phyloP scores from a whole-genome alignment of 2,113 vertebrate genomes.

The Australoheros scitulus region DNA sequence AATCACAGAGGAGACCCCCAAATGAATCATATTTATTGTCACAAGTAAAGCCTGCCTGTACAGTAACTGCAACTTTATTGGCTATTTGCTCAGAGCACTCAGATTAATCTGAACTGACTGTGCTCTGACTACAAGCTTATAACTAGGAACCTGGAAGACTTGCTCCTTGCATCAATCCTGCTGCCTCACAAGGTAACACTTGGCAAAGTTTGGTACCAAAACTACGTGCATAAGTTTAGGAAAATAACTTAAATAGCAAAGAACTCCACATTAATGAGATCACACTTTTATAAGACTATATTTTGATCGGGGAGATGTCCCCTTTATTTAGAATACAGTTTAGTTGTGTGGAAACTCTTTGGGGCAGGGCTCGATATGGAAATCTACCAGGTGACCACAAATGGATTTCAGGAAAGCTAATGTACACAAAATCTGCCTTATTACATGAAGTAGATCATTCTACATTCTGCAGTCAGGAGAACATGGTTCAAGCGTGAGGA shows the following conservation, averaged over 20 bases:
- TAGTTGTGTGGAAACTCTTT: not conserved
- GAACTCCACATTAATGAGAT: not conserved
- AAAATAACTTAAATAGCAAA: not conserved
- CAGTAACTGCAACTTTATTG: not conserved
- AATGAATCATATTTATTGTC: not conserved
- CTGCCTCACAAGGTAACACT: not conserved
- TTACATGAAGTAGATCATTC: slow-evolving; percentile 47
- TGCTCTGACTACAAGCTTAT: not conserved
- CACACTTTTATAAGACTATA: not conserved
- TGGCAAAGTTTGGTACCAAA: not conserved
- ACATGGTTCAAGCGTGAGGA: slow-evolving; percentile 49
- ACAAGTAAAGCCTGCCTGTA: not conserved
- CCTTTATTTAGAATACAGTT: not conserved
- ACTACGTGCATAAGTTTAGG: not conserved
- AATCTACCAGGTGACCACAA: slow-evolving; percentile 47
- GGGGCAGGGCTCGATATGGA: not conserved
- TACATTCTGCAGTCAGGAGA: slow-evolving; percentile 28
- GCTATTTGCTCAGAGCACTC: not conserved
- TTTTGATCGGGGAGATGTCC: not conserved
- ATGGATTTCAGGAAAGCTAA: slow-evolving; percentile 44
- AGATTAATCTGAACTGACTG: not conserved
- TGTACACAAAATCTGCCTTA: slow-evolving; percentile 43
- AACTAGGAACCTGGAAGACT: no score
- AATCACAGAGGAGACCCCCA: not conserved
- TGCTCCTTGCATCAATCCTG: not conserved